These are phyloP conservation scores for Eidolon dupreanum DNA, from an alignment of 2,797 vertebrate species.

Conservation along the genomic window DNA sequence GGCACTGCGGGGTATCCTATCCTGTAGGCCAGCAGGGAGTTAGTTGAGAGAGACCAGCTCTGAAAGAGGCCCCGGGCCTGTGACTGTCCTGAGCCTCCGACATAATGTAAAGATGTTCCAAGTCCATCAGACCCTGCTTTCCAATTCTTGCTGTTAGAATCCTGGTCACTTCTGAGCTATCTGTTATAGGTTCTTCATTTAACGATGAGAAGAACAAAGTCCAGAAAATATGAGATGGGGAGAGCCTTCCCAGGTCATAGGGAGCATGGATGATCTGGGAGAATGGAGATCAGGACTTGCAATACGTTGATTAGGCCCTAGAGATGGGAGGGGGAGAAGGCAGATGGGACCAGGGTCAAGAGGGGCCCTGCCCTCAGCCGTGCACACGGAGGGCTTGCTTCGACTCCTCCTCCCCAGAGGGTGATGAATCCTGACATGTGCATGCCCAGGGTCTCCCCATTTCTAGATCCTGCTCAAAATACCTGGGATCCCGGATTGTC, in stretches of 20 bases:
- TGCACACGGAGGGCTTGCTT: background rate
- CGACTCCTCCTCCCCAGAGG: background rate
- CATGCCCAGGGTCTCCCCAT: background rate
- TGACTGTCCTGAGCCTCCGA: background rate
- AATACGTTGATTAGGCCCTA: background rate
- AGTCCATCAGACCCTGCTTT: background rate
- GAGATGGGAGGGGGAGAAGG: background rate
- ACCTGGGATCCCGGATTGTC: no score
- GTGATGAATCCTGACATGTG: rapidly evolving
- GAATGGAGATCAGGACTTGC: background rate
- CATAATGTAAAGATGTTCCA: background rate
- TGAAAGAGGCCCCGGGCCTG: background rate
- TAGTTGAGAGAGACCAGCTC: rapidly evolving
- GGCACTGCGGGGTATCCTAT: rapidly evolving
- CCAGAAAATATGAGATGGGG: background rate
- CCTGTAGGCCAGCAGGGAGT: background rate
- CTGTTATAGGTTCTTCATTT: background rate
- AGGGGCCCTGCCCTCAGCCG: background rate
- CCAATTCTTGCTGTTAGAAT: background rate
- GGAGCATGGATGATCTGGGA: background rate
- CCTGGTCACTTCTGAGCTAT: background rate
- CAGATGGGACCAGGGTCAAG: background rate
- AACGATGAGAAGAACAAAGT: background rate
- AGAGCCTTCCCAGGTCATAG: background rate
- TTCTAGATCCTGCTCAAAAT: background rate